Base-by-base conservation (phyloP, 2,797 vertebrate species). In the Pseudochaenichthys georgianus region DNA sequence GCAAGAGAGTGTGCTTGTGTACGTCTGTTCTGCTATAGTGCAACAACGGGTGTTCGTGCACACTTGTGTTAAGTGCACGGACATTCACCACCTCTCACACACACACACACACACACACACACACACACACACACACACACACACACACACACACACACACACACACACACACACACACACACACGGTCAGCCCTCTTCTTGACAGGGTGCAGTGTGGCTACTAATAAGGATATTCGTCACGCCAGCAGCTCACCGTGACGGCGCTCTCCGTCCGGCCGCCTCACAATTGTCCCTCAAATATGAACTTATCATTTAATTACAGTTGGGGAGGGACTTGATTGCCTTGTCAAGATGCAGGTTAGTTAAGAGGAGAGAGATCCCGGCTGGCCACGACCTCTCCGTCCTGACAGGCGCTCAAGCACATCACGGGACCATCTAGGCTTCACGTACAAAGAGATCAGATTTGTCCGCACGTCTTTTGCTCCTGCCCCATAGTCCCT, bases 251-350 rank as follows among this genome's bases (percentile, higher is more conserved):
- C 91, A 48, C 81, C 51, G 41, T 93, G 94, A 94, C 93, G 93
- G 83, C 70, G 6, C 80, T 81, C 86, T 82, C 86, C 68, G 62
- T 86, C 80, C 72, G 13, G 64, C 82, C 65, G 60, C 92, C 89
- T 85, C 84, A 93, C 94, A 88, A 95, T 95, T 95, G 95, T 96
- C 95, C 95, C 95, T 94, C 94, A 95, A 94, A 97, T 95, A 95
- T 96, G 94, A 97, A 97, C 95, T 96, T 96, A 96, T 96, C 96
- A 96, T 96, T 97, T 97, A 97, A 97, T 97, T 97, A 96, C 92
- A 92, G 93, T 94, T 60, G 55, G 91, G 60, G 72, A 90, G 93
- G 88, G 84, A 93, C 93, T 87, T 93, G 95, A 94, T 94, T 95
- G 94, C 89, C 94, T 82, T 95, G 94, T 96, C 93, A 95, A 93